Percentiles rank a stretch among this genome's conserved stretches.
Evolutionary conservation across 2,113 vertebrate genomes (phyloP).

Genomic region (Ammodramus savannarum): DNA sequence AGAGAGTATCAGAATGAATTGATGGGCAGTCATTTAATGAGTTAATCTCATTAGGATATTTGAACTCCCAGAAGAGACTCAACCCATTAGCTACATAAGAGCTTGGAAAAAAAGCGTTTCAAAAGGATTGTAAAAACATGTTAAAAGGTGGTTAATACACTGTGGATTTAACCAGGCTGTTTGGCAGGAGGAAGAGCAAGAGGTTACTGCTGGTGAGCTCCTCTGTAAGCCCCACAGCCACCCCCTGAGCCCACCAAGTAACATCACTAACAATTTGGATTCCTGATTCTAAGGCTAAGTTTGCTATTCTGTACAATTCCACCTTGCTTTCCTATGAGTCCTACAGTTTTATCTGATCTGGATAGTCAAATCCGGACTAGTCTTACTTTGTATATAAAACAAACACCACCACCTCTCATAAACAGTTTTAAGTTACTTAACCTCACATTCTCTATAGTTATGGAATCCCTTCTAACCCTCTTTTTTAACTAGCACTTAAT

Average conservation of each 20-base stretch:
- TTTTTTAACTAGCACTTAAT: neutral
- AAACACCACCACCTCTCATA: neutral
- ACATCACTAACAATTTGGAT: neutral
- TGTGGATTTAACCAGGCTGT: neutral
- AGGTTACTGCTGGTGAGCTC: neutral
- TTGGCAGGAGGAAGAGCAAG: neutral
- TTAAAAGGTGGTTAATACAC: neutral
- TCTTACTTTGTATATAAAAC: neutral
- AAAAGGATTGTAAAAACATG: neutral
- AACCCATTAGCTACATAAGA: neutral
- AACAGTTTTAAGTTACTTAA: neutral
- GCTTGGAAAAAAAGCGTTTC: slow-evolving; percentile 13
- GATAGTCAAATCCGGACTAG: neutral
- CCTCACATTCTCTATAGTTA: neutral
- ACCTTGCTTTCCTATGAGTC: neutral
- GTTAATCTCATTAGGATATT: slow-evolving; percentile 52
- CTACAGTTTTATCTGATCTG: neutral
- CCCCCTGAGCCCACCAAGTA: neutral
- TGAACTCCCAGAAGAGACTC: slow-evolving; percentile 35
- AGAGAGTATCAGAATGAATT: neutral
- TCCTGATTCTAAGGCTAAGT: neutral
- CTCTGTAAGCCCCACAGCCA: neutral
- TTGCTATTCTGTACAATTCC: neutral
- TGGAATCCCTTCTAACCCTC: neutral
- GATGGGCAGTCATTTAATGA: slow-evolving; percentile 43